Evolutionary conservation across 2,113 vertebrate species (phyloP).

Genomic region (Leptobrachium leishanense): DNA sequence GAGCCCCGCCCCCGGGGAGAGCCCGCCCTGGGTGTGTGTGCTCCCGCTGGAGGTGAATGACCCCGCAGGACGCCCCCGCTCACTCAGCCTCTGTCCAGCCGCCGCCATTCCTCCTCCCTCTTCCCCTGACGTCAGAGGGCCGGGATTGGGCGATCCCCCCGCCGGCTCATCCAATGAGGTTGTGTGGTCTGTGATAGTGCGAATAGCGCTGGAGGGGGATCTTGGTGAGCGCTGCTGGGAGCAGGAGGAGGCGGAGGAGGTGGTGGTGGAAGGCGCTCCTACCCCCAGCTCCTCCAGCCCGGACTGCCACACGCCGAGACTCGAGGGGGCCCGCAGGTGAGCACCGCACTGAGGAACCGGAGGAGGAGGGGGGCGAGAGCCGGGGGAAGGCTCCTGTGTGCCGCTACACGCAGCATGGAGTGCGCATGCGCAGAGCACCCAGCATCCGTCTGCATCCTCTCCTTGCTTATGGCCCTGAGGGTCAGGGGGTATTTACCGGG

Average conservation of each 20-base stretch:
- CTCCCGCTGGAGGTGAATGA: background rate
- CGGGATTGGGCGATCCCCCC: constrained; percentile 28
- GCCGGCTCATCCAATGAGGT: background rate
- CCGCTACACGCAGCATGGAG: constrained; percentile 17
- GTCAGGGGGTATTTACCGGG: too few relatives aligned
- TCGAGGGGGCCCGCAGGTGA: constrained; percentile 47
- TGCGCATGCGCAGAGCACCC: constrained; percentile 24
- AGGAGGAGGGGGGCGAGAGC: background rate
- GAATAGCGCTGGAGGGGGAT: constrained; percentile 43
- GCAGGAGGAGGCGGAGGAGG: constrained; percentile 33
- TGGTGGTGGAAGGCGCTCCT: constrained; percentile 40
- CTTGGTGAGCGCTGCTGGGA: constrained; percentile 36
- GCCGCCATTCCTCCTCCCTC: constrained; percentile 26
- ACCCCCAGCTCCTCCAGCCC: constrained; percentile 43
- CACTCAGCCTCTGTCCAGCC: background rate
- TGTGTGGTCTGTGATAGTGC: constrained; percentile 15
- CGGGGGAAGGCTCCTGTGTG: background rate
- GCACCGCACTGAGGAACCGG: background rate
- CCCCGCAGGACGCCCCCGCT: background rate
- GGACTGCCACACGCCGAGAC: constrained; percentile 36
- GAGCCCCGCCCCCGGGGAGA: background rate
- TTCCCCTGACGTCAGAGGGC: constrained; percentile 1
- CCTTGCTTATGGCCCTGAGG: too few relatives aligned
- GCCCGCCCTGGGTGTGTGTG: background rate
- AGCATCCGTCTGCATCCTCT: constrained; percentile 23